phyloP scores from a whole-genome alignment of 2,888 invertebrate genomes.

The Morpho helenor region DNA sequence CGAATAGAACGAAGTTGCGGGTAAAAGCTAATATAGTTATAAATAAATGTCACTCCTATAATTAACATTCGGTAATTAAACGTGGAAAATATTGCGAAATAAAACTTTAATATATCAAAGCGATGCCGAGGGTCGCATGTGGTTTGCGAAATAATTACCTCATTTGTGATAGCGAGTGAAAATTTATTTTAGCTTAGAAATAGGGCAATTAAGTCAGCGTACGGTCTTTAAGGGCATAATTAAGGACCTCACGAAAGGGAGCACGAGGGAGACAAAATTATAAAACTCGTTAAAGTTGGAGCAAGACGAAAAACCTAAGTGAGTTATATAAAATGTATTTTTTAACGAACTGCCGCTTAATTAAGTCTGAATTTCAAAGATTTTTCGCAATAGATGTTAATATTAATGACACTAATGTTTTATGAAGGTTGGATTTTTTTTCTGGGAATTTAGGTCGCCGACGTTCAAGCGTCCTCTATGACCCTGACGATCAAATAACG shows the following conservation, averaged over 20 bases:
- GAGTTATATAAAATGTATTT: slow-evolving; percentile 18
- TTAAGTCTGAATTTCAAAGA: slow-evolving; percentile 28
- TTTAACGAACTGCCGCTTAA: slow-evolving; percentile 30
- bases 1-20: too few relatives aligned
- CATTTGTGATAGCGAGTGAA: slow-evolving; percentile 29
- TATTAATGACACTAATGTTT: slow-evolving; percentile 17
- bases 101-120: slow-evolving; percentile 3
- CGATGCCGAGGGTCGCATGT: slow-evolving; percentile 14
- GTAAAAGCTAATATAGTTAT: background rate
- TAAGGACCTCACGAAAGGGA: slow-evolving; percentile 31
- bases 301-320: slow-evolving; percentile 15
- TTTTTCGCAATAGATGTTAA: slow-evolving; percentile 24
- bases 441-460: slow-evolving; percentile 4
- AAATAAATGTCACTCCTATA: background rate
- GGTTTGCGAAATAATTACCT: slow-evolving; percentile 28
- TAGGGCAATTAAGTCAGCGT: slow-evolving; percentile 31
- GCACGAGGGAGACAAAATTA: slow-evolving; percentile 22
- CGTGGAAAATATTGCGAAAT: background rate
- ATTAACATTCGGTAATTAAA: background rate
- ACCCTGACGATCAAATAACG: too few relatives aligned
- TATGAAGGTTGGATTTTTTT: slow-evolving; percentile 8
- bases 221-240: slow-evolving; percentile 34
- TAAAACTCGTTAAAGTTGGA: background rate
- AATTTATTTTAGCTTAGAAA: slow-evolving; percentile 35
- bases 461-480: too few relatives aligned